Evolutionary conservation across 2,888 invertebrate species (phyloP).

Genomic region (Stenolophus ochropezus): DNA sequence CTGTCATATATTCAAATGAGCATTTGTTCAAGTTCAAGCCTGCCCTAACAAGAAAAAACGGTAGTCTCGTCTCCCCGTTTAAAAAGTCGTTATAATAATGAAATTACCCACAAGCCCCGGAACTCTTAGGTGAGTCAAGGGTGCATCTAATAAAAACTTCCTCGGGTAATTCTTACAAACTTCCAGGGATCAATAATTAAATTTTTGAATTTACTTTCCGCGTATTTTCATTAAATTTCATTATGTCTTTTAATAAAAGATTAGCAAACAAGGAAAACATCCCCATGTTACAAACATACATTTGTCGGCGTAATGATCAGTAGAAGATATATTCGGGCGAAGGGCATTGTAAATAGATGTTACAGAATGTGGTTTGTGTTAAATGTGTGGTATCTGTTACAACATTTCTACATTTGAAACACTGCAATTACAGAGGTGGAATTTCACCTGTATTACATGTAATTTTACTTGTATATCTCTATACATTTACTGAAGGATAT

Average conservation of each 20-base stretch:
- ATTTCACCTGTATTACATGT: too few species aligned
- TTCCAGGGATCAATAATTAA: slow-evolving; percentile 38
- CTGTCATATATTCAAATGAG: slow-evolving; percentile 12
- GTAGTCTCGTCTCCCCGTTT: slow-evolving; percentile 28
- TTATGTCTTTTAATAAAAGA: not conserved
- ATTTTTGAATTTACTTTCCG: not conserved
- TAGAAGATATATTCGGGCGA: too few species aligned
- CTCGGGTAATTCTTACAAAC: slow-evolving; percentile 33
- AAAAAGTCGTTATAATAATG: slow-evolving; percentile 53
- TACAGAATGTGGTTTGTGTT: too few species aligned
- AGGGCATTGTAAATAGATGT: too few species aligned
- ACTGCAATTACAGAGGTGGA: too few species aligned
- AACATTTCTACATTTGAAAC: too few species aligned
- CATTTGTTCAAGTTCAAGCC: not conserved
- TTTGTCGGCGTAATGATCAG: too few species aligned
- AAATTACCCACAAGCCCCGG: slow-evolving; percentile 23
- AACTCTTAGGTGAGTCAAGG: slow-evolving; percentile 14
- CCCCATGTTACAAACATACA: too few species aligned
- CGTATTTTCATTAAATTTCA: not conserved
- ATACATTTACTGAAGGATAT: too few species aligned
- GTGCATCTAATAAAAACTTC: slow-evolving; percentile 49
- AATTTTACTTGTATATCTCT: too few species aligned
- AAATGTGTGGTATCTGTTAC: too few species aligned
- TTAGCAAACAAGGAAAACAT: too few species aligned
- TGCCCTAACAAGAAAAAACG: slow-evolving; percentile 39